Conservation (phyloP, 1,140 invertebrate species). For the Drosophila obscura region DNA sequence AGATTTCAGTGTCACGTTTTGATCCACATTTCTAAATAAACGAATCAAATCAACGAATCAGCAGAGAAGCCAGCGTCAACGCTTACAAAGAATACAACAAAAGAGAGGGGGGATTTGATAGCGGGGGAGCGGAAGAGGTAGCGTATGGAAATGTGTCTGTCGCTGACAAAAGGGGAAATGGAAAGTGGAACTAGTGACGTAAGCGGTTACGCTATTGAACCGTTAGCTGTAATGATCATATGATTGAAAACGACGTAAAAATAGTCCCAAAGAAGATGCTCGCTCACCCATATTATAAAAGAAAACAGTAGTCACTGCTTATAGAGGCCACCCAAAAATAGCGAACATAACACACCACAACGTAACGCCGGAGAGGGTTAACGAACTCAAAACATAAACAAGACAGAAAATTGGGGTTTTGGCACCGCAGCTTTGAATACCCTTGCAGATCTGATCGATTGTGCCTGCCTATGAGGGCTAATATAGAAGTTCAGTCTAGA, state of each 20-base stretch:
- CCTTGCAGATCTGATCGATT: no score
- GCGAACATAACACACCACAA: not conserved
- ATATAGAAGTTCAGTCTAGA: no score
- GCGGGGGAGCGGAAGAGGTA: no score
- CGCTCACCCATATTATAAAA: no score
- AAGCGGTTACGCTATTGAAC: no score
- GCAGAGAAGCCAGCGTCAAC: not conserved
- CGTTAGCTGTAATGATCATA: no score
- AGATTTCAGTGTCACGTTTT: constrained; percentile 80
- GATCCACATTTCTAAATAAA: constrained; percentile 67
- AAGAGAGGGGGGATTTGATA: constrained; percentile 1
- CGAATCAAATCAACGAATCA: constrained; percentile 8
- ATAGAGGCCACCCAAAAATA: no score
- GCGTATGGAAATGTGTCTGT: not conserved
- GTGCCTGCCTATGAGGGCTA: no score
- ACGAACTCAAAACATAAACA: constrained; percentile 9
- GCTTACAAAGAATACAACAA: constrained; percentile 3
- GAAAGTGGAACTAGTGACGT: no score
- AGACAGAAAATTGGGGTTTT: not conserved
- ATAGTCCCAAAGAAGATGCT: no score
- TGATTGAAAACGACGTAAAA: no score
- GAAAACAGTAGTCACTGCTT: not conserved
- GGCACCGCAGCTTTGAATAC: no score
- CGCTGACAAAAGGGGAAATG: not conserved
- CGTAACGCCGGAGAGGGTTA: not conserved